A percentile compares a stretch with the other conserved stretches of the same genome.
phyloP scores from a whole-genome alignment of 2,113 vertebrate genomes.

The Seriola quinqueradiata region DNA sequence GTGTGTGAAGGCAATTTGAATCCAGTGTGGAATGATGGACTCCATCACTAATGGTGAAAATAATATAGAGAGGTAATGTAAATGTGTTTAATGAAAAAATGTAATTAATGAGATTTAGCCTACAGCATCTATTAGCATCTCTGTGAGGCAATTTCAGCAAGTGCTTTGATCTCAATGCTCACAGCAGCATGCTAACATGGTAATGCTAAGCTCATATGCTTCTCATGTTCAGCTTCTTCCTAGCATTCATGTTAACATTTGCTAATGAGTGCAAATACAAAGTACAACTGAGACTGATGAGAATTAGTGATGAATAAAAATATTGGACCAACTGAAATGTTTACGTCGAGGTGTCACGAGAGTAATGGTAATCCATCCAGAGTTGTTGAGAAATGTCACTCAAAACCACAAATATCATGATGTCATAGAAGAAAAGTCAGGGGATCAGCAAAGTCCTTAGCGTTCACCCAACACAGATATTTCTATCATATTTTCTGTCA shows the following conservation, averaged over 20 bases:
- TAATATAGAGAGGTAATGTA: background rate
- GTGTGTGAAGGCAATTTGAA: background rate
- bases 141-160: background rate
- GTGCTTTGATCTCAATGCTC: background rate
- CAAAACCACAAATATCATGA: too few species aligned
- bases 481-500: too few species aligned
- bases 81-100: background rate
- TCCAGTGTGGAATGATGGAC: background rate
- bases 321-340: background rate
- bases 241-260: background rate
- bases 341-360: background rate
- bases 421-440: too few species aligned
- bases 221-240: background rate
- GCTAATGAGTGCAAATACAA: background rate
- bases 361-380: too few species aligned
- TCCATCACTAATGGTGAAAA: background rate
- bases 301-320: background rate
- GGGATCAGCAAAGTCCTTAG: too few species aligned
- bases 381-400: too few species aligned
- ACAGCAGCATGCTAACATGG: background rate
- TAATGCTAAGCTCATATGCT: background rate
- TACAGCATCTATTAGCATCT: background rate
- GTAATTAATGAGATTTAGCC: too few species aligned
- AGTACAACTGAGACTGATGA: background rate
- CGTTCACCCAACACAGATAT: too few species aligned